Conservation (phyloP, 2,888 invertebrate genomes). For the Pyrrhosoma nymphula region DNA sequence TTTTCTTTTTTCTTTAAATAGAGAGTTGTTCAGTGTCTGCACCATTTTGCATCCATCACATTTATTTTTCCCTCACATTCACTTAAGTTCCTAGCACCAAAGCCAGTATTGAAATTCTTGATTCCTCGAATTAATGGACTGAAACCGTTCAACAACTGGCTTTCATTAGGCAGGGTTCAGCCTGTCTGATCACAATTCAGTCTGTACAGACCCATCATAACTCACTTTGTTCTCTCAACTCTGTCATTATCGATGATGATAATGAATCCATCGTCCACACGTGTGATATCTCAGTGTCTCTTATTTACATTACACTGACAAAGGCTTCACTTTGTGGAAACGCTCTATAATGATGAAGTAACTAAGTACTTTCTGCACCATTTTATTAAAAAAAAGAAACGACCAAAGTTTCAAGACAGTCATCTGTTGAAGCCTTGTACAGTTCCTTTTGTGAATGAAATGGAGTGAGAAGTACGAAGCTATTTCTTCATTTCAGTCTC, state of each 20-base stretch:
- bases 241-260: neutral
- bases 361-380: no score
- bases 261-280: neutral
- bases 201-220: neutral
- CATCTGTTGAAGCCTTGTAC: neutral
- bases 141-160: neutral
- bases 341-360: no score
- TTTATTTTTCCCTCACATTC: neutral
- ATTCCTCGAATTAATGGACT: neutral
- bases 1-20: neutral
- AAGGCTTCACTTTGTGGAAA: no score
- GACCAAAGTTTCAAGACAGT: no score
- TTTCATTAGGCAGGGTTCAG: neutral
- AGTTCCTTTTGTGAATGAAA: neutral
- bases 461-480: no score
- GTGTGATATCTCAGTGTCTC: neutral
- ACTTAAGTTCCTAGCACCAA: neutral
- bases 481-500: neutral
- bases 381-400: no score
- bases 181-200: neutral
- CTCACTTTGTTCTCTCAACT: neutral
- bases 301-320: no score
- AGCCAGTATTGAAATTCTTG: constrained; percentile 2
- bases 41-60: neutral
- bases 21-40: neutral